phyloP scores from a whole-genome alignment of 2,113 vertebrate genomes.

The Mixornis gularis region DNA sequence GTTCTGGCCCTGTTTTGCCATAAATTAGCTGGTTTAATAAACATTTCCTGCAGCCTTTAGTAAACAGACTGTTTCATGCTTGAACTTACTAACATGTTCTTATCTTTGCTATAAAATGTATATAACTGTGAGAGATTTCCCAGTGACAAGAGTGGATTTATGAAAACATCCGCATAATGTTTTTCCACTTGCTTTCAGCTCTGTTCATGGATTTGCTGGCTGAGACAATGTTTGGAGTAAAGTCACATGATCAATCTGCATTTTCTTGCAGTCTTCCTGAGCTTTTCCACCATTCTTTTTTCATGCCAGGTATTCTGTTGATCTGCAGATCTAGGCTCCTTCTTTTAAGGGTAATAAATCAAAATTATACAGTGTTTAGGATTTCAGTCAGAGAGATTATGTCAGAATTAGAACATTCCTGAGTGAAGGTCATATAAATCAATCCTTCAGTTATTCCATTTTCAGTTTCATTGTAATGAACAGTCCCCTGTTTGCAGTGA shows the following conservation, averaged over 20 bases:
- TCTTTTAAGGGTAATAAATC: constrained; percentile 41
- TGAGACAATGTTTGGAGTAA: constrained; percentile 50
- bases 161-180: constrained; percentile 33
- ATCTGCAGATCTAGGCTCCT: not conserved
- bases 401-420: constrained; percentile 54
- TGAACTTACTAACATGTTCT: constrained; percentile 6
- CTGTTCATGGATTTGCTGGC: not conserved
- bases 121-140: not conserved
- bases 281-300: constrained; percentile 20
- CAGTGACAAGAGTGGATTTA: not conserved
- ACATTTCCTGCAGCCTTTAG: not conserved
- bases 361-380: constrained; percentile 38
- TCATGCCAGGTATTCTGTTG: constrained; percentile 15
- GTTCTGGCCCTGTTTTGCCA: not conserved
- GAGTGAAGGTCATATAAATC: constrained; percentile 54
- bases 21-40: constrained; percentile 15
- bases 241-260: constrained; percentile 55
- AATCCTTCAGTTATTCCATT: constrained; percentile 51
- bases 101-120: constrained; percentile 2
- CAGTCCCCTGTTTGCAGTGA: constrained; percentile 38
- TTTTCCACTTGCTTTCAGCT: constrained; percentile 26
- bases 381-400: constrained; percentile 51
- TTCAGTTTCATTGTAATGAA: constrained; percentile 56
- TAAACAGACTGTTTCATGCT: not conserved
- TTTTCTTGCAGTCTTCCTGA: constrained; percentile 51